Evolutionary conservation across 2,888 invertebrate species (phyloP).

Genomic region (Cerceris ruficornis): DNA sequence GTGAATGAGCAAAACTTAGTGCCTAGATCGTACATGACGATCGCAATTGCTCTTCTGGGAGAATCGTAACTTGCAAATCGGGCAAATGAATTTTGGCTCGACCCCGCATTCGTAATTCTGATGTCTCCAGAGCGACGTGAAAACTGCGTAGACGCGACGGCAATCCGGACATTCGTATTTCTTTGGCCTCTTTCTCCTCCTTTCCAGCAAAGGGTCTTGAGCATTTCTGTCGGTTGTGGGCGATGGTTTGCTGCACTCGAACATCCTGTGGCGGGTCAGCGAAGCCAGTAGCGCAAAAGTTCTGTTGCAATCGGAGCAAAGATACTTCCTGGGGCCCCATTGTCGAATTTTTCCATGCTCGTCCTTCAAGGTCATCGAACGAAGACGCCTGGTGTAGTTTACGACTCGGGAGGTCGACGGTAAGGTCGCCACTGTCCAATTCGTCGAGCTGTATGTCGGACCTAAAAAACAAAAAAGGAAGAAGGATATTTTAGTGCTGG

Average conservation of each 20-base stretch:
- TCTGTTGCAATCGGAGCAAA: constrained; percentile 73
- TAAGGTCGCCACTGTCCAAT: constrained; percentile 74
- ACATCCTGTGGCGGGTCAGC: constrained; percentile 68
- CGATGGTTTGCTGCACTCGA: constrained; percentile 46
- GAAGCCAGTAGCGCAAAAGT: constrained; percentile 73
- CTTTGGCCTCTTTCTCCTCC: constrained; percentile 58
- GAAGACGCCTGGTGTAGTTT: constrained; percentile 63
- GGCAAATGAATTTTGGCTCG: constrained; percentile 85
- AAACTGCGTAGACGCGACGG: constrained; percentile 73
- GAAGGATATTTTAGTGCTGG: constrained; percentile 17
- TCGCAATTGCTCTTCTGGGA: constrained; percentile 84
- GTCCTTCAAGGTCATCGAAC: constrained; percentile 67
- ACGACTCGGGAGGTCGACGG: constrained; percentile 68
- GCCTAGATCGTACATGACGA: constrained; percentile 81
- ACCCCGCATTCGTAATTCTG: constrained; percentile 84
- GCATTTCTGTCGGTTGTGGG: neutral
- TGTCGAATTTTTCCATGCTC: constrained; percentile 30
- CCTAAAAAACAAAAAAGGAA: constrained; percentile 64
- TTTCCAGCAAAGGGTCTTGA: neutral
- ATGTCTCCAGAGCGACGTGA: constrained; percentile 78
- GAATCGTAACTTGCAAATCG: constrained; percentile 84
- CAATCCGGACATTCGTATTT: constrained; percentile 73
- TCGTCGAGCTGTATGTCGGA: constrained; percentile 71
- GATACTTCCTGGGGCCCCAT: constrained; percentile 71
- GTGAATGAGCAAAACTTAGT: constrained; percentile 52